A percentile compares a stretch with the other conserved stretches of the same genome.
phyloP scores from a whole-genome alignment of 1,140 invertebrate species.

The Leucophenga varia region DNA sequence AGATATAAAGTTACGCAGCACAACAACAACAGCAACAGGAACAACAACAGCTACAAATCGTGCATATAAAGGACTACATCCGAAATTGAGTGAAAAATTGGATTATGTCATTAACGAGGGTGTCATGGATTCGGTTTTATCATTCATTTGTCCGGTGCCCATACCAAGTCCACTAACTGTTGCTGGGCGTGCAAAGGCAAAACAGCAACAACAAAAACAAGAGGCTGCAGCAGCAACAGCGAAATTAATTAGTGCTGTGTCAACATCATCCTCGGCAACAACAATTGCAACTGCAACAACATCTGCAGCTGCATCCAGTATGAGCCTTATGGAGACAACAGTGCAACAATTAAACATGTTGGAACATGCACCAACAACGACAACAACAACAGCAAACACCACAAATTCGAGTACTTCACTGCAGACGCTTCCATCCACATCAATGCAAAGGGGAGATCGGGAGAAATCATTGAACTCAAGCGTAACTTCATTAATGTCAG shows the following conservation, averaged over 20 bases:
- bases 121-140: constrained; percentile 74
- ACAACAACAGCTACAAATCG: neutral
- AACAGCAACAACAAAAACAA: constrained; percentile 14
- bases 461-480: too few species aligned
- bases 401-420: too few species aligned
- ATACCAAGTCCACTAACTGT: constrained; percentile 19
- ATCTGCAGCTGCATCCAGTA: neutral
- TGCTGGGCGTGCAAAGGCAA: constrained; percentile 16
- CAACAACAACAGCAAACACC: neutral
- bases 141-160: constrained; percentile 61
- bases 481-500: too few species aligned
- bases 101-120: constrained; percentile 72
- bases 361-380: too few species aligned
- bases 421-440: too few species aligned
- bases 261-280: neutral
- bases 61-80: constrained; percentile 34
- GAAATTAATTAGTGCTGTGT: too few species aligned
- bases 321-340: too few species aligned
- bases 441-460: too few species aligned
- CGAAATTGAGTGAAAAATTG: constrained; percentile 43
- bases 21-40: constrained; percentile 9
- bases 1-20: constrained; percentile 5
- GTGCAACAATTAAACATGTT: too few species aligned
- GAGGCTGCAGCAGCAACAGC: too few species aligned
- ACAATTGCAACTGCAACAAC: neutral